phyloP scores from a whole-genome alignment of 2,888 invertebrate species.

The Lasioglossum zephyrum region DNA sequence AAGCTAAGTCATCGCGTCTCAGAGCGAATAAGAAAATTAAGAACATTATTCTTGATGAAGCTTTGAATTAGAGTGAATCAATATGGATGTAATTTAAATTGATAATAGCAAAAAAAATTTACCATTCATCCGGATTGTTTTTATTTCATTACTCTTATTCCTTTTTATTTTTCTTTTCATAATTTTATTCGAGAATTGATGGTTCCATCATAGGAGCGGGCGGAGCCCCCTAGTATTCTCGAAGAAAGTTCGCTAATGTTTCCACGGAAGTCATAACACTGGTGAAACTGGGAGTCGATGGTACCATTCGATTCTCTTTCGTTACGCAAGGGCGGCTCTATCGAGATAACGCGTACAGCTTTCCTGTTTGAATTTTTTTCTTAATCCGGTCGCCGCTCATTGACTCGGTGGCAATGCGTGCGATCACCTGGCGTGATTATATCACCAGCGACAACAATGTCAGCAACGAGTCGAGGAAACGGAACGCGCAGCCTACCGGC shows the following conservation, averaged over 20 bases:
- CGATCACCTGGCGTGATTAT: background rate
- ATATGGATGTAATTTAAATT: too few relatives aligned
- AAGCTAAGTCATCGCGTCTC: too few relatives aligned
- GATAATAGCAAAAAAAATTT: too few relatives aligned
- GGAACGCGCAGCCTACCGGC: background rate
- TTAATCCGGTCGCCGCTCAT: background rate
- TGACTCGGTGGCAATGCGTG: background rate
- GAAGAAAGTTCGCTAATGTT: background rate
- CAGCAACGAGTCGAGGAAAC: conserved; percentile 8
- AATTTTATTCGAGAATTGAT: too few relatives aligned
- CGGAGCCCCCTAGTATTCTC: background rate
- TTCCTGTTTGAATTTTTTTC: background rate
- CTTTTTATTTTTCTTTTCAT: too few relatives aligned
- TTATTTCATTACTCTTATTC: too few relatives aligned
- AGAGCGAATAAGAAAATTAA: too few relatives aligned
- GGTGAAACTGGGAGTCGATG: background rate
- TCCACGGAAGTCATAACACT: background rate
- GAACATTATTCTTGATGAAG: too few relatives aligned
- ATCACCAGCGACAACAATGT: conserved; percentile 35
- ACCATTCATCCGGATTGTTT: too few relatives aligned
- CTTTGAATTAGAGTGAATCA: too few relatives aligned
- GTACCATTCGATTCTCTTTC: background rate
- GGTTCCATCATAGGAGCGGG: too few relatives aligned
- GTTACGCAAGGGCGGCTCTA: background rate
- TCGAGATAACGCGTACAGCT: background rate